Evolutionary conservation across 2,797 vertebrate genomes (phyloP).

Genomic region (Eulemur rubriventer): DNA sequence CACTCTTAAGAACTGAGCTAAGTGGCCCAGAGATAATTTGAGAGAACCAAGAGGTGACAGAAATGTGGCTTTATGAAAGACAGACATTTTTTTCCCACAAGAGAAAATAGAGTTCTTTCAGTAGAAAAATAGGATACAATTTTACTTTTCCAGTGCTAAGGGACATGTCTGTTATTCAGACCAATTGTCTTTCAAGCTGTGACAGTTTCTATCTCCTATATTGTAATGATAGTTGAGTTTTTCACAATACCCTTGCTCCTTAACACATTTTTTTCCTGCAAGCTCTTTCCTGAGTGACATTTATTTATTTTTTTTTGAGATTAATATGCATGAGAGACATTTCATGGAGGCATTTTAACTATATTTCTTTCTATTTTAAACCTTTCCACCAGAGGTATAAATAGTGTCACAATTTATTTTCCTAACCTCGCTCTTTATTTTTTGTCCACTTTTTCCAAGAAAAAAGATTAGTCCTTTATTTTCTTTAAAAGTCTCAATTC

Average conservation of each 20-base stretch:
- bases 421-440: neutral
- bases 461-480: neutral
- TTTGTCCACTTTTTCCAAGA: neutral
- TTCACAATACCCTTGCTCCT: neutral
- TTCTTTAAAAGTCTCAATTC: neutral
- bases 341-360: neutral
- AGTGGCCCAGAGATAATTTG: neutral
- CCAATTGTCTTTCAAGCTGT: neutral
- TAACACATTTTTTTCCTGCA: neutral
- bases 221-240: neutral
- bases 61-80: slow-evolving; percentile 44
- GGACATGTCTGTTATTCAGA: slow-evolving; percentile 14
- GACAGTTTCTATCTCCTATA: neutral
- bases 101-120: slow-evolving; percentile 28
- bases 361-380: neutral
- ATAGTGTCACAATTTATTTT: neutral
- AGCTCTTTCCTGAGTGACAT: neutral
- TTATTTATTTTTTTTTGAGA: neutral
- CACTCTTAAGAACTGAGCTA: neutral
- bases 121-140: neutral
- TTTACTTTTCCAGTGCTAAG: neutral
- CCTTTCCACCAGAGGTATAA: neutral
- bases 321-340: neutral
- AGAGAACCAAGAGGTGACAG: neutral
- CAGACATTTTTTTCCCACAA: neutral